Base-by-base conservation (phyloP, 64 coral and sea anemone genomes). In the Montipora foliosa region DNA sequence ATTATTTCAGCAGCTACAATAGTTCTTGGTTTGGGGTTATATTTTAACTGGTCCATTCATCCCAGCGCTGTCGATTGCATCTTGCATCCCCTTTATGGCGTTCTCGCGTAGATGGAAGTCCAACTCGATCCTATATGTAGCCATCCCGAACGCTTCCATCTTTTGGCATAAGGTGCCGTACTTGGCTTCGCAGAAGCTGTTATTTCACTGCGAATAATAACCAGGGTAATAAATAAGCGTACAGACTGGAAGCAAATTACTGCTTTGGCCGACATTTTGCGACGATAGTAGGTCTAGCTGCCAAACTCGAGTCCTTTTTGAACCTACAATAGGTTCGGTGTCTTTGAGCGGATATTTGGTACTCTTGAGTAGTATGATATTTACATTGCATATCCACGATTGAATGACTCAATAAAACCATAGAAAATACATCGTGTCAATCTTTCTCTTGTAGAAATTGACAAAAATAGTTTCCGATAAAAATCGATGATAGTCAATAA, bases 21-120 rank as follows among this genome's bases (percentile, higher is more conserved):
- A 68, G 66, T 14, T 68, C 19, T 68, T 55, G 52, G 52, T 76
- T 45, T 14, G 74, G 0, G 29, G 24, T 76, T 76, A 76, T 76
- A 76, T 76, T 76, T 76, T 76, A 76, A 76, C 74, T 76, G 47
- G 74, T 76, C 74, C 74, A 76, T 44, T 44, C 74, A 76, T 76
- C 74, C 74, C 74, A 76, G 74, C 74, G 74, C 29, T 76, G 24
- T 76, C 29, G 74, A 76, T 76, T 76, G 74, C 74, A 76, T 76
- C 74, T 67, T 67, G 64, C 64, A 67, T 67, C 64, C 4, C 64
- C 64, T 8, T 67, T 67, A 67, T 67, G 64, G 24, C 74, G 29
- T 76, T 76, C 25, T 76, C 25, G 74, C 29, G 12, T 76, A 76
- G 74, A 76, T 14, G 29, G 0, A 45, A 76, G 13, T 76, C 74